Base-by-base conservation (phyloP, 2,113 vertebrate species). In the Ceuthmochares aereus region DNA sequence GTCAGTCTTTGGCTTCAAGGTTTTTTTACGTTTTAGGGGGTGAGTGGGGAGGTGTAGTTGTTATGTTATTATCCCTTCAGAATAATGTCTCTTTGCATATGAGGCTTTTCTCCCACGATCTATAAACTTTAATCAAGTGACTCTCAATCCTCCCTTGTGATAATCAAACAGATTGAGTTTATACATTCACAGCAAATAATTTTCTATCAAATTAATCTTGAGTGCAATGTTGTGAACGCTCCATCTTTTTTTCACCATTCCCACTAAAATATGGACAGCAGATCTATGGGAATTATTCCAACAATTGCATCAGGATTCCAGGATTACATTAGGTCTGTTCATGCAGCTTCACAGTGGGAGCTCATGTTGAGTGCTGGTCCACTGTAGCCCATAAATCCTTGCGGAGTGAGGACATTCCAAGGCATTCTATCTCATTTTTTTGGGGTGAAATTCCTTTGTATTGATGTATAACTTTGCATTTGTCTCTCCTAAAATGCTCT, bases 261-360 rank as follows among this genome's bases (percentile, higher is more conserved):
- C 56, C 43, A 55, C 89, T 86, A 89, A 93, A 95, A 84, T 89
- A 30, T 75, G 69, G 84, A 81, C 76, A 84, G 27, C 91, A 93
- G 91, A 96, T 86, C 68, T 64, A 18, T 80, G 89, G 86, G 69
- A 93, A 84, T 63, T 84, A 67, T 84, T 97, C 89, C 84, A 95
- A 59, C 3, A 84, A 14, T 37, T 89, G 68, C 19, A 6, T 90
- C 59, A 82, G 47, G 52, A 81, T 95, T 47, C 64, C 67, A 81
- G 45, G 83, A 81, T 90, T 81, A n/a, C 12, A 40, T 63, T 92
- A 86, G 36, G 25, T 90, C 55, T 77, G 55, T 26, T 91, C 68
- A 70, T 66, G 36, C 30, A 69, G 40, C 83, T 88, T 92, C 75
- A 77, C 27, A 40, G 23, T 67, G 42, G 68, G 84, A 93, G 14